Conservation (phyloP, 2,797 vertebrate species). For the Cuniculus paca region DNA sequence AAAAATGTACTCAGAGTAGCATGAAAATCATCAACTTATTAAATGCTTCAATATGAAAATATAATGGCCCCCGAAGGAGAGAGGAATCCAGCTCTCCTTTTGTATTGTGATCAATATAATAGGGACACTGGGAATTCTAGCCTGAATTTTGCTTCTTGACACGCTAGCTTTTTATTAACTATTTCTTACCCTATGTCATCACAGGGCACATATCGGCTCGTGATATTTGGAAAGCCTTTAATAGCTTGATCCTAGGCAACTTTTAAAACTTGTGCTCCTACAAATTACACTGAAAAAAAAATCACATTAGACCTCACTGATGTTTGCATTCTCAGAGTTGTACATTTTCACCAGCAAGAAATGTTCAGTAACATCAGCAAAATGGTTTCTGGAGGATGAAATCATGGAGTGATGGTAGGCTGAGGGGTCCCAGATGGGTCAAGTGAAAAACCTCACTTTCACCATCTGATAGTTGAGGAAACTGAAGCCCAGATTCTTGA, state of each 20-base stretch:
- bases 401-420: neutral
- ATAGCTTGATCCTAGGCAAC: neutral
- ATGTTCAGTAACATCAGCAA: neutral
- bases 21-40: neutral
- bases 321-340: neutral
- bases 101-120: neutral
- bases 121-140: neutral
- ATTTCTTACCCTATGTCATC: neutral
- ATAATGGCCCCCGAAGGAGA: neutral
- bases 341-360: neutral
- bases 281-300: slow-evolving; percentile 6
- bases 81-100: neutral
- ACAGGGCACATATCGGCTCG: neutral
- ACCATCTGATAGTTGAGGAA: slow-evolving; percentile 7
- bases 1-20: slow-evolving; percentile 15
- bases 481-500: neutral
- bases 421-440: neutral
- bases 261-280: slow-evolving; percentile 13
- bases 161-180: neutral
- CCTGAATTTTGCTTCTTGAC: neutral
- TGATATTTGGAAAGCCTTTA: neutral
- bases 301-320: neutral
- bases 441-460: neutral
- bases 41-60: neutral
- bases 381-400: neutral